Evolutionary conservation across 2,113 vertebrate genomes (phyloP), one percentile per base, ranked within the genome.

Genomic region (Aptenodytes forsteri): DNA sequence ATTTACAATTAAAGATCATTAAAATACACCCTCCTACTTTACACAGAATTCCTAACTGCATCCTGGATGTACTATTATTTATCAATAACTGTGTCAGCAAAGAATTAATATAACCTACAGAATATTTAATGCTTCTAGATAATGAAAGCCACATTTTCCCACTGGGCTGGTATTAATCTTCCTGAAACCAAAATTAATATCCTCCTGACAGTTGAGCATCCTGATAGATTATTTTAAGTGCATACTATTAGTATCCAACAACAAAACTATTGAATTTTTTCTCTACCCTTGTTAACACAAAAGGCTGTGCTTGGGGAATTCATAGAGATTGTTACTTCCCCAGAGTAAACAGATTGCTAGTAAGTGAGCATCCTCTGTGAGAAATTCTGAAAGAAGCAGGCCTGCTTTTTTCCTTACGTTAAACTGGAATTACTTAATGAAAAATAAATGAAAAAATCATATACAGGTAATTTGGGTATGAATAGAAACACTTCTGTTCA

Each of bases 151-250:
- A 75, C 66, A 61, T 94, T 96, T 96, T 95, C 73, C 69, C 90
- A 91, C 34, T 72, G 13, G 46, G 30, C 17, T 82, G 38, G 25
- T 75, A 82, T 96, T 96, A 92, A 91, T 95, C 64, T 95, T 97
- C 59, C 82, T 44, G 34, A 95, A 93, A 26, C 16, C 62, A 97
- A 97, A 93, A 95, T 88, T 83, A 95, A 93, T 89, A 96, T 77
- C 44, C 16, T 97, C 23, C 40, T 97, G 40, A 82, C 83, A 91
- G 73, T 92, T 93, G 89, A 95, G 36, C 78, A 92, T 84, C 81
- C 71, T 83, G 79, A 91, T 42, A 91, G 87, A 91, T 92, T 89
- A 92, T 79, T 80, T 91, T 46, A 96, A 91, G 59, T 47, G 52
- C 56, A 49, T 83, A 64, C 69, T 79, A 87, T 85, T 86, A 92